Conservation (phyloP, 2,113 vertebrate genomes). For the Sclerurus mexicanus region DNA sequence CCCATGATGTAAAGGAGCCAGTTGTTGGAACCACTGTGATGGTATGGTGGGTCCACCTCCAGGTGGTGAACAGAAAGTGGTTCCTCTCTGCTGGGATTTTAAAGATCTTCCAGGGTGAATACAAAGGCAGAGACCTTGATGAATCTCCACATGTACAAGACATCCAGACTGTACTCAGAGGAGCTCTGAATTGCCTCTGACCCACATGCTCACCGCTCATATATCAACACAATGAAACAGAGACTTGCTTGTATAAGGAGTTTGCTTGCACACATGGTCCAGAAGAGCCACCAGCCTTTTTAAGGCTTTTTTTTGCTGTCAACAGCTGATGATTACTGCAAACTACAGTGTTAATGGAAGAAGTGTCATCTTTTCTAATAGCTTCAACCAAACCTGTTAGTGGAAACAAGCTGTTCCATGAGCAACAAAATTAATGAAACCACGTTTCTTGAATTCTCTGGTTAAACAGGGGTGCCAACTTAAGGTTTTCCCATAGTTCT, state of each 20-base stretch:
- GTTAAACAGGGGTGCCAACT: neutral
- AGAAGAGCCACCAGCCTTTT: neutral
- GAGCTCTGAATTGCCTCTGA: neutral
- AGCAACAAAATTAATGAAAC: neutral
- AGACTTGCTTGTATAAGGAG: neutral
- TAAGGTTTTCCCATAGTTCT: neutral
- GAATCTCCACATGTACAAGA: neutral
- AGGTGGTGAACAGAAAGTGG: neutral
- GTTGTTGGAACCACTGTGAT: neutral
- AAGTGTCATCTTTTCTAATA: neutral
- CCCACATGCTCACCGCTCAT: accelerated
- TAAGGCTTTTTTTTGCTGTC: neutral
- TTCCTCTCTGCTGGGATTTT: neutral
- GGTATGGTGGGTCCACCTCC: accelerated
- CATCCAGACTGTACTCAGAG: neutral
- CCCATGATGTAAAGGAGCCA: accelerated
- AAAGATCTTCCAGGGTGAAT: neutral
- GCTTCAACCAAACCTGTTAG: neutral
- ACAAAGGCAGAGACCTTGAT: neutral
- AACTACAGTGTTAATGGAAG: neutral
- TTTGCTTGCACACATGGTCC: neutral
- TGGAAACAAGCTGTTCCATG: neutral
- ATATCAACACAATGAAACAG: neutral
- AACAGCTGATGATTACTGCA: neutral
- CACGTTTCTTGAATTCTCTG: neutral